Percentiles rank a stretch among this genome's conserved stretches.
Evolutionary conservation across 1,140 invertebrate genomes (phyloP).

Genomic region (Zaprionus taronus): DNA sequence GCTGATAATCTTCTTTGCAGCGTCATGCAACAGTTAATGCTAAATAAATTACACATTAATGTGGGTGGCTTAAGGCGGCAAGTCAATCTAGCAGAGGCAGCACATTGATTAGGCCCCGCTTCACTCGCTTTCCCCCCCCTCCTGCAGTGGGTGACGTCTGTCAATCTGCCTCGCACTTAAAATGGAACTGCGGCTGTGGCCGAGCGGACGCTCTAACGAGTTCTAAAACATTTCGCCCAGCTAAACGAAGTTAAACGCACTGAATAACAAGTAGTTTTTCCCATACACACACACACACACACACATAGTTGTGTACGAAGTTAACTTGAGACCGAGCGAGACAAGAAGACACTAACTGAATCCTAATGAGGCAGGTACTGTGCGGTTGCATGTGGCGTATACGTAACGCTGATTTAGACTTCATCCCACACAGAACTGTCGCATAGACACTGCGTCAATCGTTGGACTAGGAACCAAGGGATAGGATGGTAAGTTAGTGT

Average conservation of each 20-base stretch:
- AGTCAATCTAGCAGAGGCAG: slow-evolving; percentile 21
- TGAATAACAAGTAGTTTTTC: slow-evolving; percentile 79
- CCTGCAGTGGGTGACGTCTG: slow-evolving; percentile 34
- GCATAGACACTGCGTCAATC: slow-evolving; percentile 37
- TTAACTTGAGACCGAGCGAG: slow-evolving; percentile 62
- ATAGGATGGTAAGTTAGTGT: not conserved
- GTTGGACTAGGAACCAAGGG: not conserved
- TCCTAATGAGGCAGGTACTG: slow-evolving; percentile 66
- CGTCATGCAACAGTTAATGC: slow-evolving; percentile 63
- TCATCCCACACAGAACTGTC: slow-evolving; percentile 17
- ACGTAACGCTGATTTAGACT: slow-evolving; percentile 51
- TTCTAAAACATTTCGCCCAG: slow-evolving; percentile 78
- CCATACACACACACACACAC: slow-evolving; percentile 23
- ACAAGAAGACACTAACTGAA: slow-evolving; percentile 63
- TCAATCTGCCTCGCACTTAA: slow-evolving; percentile 50
- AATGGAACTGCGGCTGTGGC: slow-evolving; percentile 33
- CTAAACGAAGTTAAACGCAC: slow-evolving; percentile 81
- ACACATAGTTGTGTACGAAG: slow-evolving; percentile 43
- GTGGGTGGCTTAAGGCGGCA: slow-evolving; percentile 36
- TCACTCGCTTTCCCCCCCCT: not conserved
- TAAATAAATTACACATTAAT: slow-evolving; percentile 70
- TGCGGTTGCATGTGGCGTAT: slow-evolving; percentile 63
- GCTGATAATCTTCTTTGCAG: not conserved
- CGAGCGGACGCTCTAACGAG: slow-evolving; percentile 65
- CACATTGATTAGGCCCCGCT: slow-evolving; percentile 58